Evolutionary conservation across 2,888 invertebrate species (phyloP), one percentile per base, ranked within the genome.

Genomic region (Nemurella pictetii): DNA sequence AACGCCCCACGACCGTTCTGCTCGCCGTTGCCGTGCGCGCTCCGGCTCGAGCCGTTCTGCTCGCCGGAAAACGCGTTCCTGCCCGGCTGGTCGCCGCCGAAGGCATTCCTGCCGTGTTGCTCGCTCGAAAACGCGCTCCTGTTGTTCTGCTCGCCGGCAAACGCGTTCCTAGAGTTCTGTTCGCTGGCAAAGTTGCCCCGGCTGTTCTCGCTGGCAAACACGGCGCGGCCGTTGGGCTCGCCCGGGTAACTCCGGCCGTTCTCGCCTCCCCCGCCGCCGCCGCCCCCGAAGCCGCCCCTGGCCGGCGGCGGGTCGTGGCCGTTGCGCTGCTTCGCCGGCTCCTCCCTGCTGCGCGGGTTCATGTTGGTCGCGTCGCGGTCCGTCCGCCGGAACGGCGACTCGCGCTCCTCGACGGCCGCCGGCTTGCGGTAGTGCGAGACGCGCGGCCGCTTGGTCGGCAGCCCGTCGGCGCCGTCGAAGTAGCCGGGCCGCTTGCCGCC

Each of bases 361-460:
- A 91, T 91, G 89, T 90, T 91, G 88, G 90, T 90, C 86, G 91
- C 89, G 87, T 91, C 91, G 77, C 91, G 89, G 82, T 82, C 90
- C 90, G 88, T 91, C 91, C 27, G 90, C 90, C 82, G 26, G 55
- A 82, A 82, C 20, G 82, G 82, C 9, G 72, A n/a, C 9, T 82
- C 82, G 2, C 55, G 55, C 15, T 72, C 55, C 55, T 82, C 82
- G 35, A 81, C 12, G 25, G 84, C 25, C 20, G 72, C 90, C 29
- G 92, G 93, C 88, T 95, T 94, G 88, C 93, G 94, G 90, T 95
- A 96, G 91, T 95, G 95, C 89, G 97, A 97, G 90, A 98, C 96
- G 89, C 98, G 94, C 90, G 94, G 96, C 91, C 95, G 95, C 91
- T 98, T 97, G 86, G 92, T 92, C 72, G 91, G 93, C 88, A 90